Base-by-base conservation (phyloP, 2,113 vertebrate genomes). In the Pterophyllum scalare region DNA sequence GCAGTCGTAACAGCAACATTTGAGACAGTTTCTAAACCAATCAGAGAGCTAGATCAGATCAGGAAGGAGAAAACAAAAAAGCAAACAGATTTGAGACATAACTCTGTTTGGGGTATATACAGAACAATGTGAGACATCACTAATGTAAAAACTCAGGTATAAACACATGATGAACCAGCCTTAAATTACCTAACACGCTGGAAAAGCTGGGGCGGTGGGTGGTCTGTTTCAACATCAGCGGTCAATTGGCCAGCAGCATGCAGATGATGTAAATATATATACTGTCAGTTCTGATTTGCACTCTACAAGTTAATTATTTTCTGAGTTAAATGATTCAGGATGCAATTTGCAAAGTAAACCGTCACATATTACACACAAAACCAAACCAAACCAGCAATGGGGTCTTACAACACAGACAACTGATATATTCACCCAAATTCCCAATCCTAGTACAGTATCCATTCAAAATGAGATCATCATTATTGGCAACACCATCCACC, bases 91-190 rank as follows among this genome's bases (percentile, higher is more conserved):
- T 13, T 28, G n/a, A 54, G 57, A 17, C 9, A 46, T 54, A 22
- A 54, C 57, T 61, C 70, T 11, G 5, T 28, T 74, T 65, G 58
- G 40, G 15, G 9, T 13, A 2, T 24, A 15, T 17, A 38, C 31
- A 72, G 67, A 72, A 72, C 26, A 9, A 72, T 3, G 3, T 59
- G 35, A 49, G 31, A 75, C 75, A 59, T 64, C 35, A 24, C 15
- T 5, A 3, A 31, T 24, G 9, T 4, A 74, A 9, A 38, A 38
- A 38, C 35, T 7, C 33, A 46, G 14, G 43, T 75, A 62, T 62
- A 77, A 49, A 43, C 74, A 52, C 67, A 40, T 22, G 15, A 60
- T 62, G 60, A 83, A 79, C 79, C 40, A 74, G 61, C 80, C 54
- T 38, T 5, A 5, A 40, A n/a, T 85, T 82, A 54, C 24, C 31